Evolutionary conservation across 2,113 vertebrate genomes (phyloP).

Genomic region (Setophaga kirtlandii): DNA sequence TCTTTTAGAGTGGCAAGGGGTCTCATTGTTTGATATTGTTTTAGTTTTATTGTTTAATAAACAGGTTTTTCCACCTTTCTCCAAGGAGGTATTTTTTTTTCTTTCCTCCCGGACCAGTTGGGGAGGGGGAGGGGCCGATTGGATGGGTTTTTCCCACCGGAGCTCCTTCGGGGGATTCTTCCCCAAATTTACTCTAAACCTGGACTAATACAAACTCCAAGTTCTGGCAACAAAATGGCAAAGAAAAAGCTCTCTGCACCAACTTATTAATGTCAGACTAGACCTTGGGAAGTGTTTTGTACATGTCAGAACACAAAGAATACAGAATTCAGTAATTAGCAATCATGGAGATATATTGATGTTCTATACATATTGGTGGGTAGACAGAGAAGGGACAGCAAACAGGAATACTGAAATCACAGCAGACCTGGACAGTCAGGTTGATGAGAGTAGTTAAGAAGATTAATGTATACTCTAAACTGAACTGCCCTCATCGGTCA

Average conservation of each 20-base stretch:
- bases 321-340: conserved; percentile 9
- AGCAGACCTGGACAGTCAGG: conserved; percentile 44
- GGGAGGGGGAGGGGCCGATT: no score
- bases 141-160: no score
- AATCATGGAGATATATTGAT: not conserved
- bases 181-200: no score
- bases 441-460: conserved; percentile 76
- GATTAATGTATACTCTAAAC: conserved; percentile 74
- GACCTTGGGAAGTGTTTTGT: conserved; percentile 20
- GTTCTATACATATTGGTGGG: not conserved
- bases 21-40: no score
- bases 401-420: not conserved
- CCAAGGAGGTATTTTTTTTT: no score
- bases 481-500: conserved; percentile 37
- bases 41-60: no score
- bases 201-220: not conserved
- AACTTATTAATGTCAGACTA: not conserved
- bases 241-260: not conserved
- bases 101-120: no score
- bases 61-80: no score
- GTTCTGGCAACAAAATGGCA: not conserved
- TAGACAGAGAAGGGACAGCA: not conserved
- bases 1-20: no score
- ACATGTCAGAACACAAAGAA: not conserved
- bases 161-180: no score